Evolutionary conservation across 1,140 invertebrate species (phyloP).

Genomic region (Penaeus japonicus): DNA sequence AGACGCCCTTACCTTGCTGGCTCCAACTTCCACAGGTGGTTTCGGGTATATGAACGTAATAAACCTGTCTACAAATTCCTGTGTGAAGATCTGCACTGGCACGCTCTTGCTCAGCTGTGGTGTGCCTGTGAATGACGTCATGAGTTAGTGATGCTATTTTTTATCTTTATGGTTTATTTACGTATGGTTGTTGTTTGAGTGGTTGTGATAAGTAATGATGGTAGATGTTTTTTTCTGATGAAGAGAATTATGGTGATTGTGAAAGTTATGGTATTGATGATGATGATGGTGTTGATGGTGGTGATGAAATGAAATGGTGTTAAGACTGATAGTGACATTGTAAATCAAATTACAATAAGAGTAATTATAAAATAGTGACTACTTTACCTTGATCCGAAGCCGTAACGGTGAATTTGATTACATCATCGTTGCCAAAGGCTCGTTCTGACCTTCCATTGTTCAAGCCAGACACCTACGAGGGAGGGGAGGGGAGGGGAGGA

Average conservation of each 20-base stretch:
- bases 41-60: slow-evolving; percentile 74
- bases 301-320: too few relatives aligned
- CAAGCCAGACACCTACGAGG: too few relatives aligned
- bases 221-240: too few relatives aligned
- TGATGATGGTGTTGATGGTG: neutral
- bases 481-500: too few relatives aligned
- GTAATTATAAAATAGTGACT: neutral
- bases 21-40: slow-evolving; percentile 64
- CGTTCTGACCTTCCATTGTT: too few relatives aligned
- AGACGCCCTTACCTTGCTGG: slow-evolving; percentile 69
- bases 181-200: too few relatives aligned
- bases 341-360: neutral
- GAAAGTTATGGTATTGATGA: neutral
- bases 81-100: slow-evolving; percentile 74
- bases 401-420: slow-evolving; percentile 71
- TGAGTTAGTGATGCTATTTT: too few relatives aligned
- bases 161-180: too few relatives aligned
- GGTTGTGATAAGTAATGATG: too few relatives aligned
- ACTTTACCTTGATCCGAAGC: slow-evolving; percentile 78
- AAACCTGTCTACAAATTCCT: slow-evolving; percentile 73
- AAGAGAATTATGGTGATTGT: neutral
- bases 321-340: neutral
- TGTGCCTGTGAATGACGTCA: slow-evolving; percentile 66
- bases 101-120: slow-evolving; percentile 75
- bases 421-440: slow-evolving; percentile 61